phyloP scores from a whole-genome alignment of 2,888 invertebrate species.

The Incurvaria masculella region DNA sequence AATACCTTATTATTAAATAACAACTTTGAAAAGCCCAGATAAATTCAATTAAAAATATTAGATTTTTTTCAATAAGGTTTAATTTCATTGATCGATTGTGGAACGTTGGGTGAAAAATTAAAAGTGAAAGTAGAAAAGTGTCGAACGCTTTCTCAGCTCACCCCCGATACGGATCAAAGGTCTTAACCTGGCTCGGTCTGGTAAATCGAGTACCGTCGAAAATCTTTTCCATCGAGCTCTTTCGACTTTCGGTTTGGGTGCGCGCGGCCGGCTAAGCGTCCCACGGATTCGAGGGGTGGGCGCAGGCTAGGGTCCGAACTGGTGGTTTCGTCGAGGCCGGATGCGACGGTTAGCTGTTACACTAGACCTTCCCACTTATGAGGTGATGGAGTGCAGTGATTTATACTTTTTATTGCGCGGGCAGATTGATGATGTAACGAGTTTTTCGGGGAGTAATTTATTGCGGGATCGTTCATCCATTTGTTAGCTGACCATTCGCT shows the following conservation, averaged over 20 bases:
- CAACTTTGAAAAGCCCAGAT: too few relatives aligned
- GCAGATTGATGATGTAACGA: neutral
- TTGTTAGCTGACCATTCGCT: neutral
- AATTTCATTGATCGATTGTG: neutral
- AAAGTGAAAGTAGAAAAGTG: conserved; percentile 35
- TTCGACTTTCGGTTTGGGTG: too few relatives aligned
- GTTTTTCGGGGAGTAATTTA: neutral
- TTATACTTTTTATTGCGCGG: neutral
- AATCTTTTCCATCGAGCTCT: too few relatives aligned
- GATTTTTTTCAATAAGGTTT: neutral
- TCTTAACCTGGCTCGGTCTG: conserved; percentile 22
- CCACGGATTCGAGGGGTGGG: too few relatives aligned
- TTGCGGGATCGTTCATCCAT: neutral
- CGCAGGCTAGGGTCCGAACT: neutral
- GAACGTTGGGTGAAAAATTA: conserved; percentile 20
- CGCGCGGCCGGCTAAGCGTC: too few relatives aligned
- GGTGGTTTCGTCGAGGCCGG: neutral
- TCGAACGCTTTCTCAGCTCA: conserved; percentile 40
- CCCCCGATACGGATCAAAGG: conserved; percentile 42
- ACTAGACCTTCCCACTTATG: neutral
- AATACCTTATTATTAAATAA: too few relatives aligned
- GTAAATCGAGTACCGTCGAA: too few relatives aligned
- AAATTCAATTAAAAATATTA: too few relatives aligned
- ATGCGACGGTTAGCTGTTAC: neutral
- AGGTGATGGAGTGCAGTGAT: neutral